Conservation (phyloP, 2,113 vertebrate species). For the Silurus meridionalis region DNA sequence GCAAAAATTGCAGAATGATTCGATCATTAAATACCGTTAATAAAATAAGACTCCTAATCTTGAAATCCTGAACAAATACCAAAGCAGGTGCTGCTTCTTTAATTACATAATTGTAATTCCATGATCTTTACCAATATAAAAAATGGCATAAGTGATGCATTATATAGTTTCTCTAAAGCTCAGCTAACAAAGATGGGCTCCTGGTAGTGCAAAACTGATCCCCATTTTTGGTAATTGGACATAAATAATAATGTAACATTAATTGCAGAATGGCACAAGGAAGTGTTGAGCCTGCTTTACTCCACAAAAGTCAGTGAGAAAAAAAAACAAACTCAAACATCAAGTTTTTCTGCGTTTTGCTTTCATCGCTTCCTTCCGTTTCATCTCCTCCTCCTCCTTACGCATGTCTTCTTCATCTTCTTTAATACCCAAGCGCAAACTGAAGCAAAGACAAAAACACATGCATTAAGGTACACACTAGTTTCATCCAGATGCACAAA, state of each 20-base stretch:
- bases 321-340: background rate
- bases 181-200: slow-evolving; percentile 48
- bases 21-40: slow-evolving; percentile 47
- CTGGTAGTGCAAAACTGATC: slow-evolving; percentile 60
- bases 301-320: slow-evolving; percentile 11
- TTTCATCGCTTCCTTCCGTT: slow-evolving; percentile 53
- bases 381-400: slow-evolving; percentile 57
- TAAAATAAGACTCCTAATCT: slow-evolving; percentile 54
- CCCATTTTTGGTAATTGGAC: slow-evolving; percentile 40
- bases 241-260: slow-evolving; percentile 64
- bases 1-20: slow-evolving; percentile 49
- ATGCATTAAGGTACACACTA: slow-evolving; percentile 36
- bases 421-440: slow-evolving; percentile 59
- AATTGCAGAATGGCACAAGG: slow-evolving; percentile 19
- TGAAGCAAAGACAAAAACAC: slow-evolving; percentile 45
- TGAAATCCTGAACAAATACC: slow-evolving; percentile 57
- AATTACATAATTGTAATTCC: slow-evolving; percentile 32
- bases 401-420: slow-evolving; percentile 58
- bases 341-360: slow-evolving; percentile 50
- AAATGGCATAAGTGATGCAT: slow-evolving; percentile 40
- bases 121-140: slow-evolving; percentile 47
- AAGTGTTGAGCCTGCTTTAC: slow-evolving; percentile 24
- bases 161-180: slow-evolving; percentile 51
- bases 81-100: slow-evolving; percentile 24
- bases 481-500: background rate